phyloP scores from a whole-genome alignment of 2,888 invertebrate species.

The Acrocera orbiculus region DNA sequence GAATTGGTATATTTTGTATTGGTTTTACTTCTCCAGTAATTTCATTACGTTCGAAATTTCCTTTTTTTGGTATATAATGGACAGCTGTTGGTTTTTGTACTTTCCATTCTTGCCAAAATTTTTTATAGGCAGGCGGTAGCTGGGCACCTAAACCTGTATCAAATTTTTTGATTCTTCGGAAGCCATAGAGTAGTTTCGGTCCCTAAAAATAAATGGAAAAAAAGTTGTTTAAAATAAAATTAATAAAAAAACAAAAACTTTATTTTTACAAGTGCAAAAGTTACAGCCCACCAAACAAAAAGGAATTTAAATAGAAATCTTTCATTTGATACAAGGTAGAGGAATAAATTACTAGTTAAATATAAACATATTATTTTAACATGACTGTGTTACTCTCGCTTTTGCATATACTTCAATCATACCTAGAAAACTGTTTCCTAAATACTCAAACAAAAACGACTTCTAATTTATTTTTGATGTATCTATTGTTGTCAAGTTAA shows the following conservation, averaged over 20 bases:
- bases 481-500: no score
- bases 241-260: background rate
- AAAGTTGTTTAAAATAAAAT: background rate
- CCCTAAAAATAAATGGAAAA: conserved; percentile 16
- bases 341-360: no score
- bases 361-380: no score
- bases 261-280: background rate
- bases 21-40: conserved; percentile 53
- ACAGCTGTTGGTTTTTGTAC: conserved; percentile 42
- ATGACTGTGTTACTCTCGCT: no score
- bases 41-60: conserved; percentile 54
- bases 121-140: conserved; percentile 64
- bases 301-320: no score
- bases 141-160: conserved; percentile 48
- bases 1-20: conserved; percentile 59
- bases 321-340: no score
- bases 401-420: no score
- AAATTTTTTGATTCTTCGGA: conserved; percentile 36
- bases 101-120: conserved; percentile 77
- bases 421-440: no score
- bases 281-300: no score
- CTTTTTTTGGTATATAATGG: conserved; percentile 53
- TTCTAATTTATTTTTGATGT: no score
- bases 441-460: no score
- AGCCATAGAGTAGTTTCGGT: conserved; percentile 29